Conservation (phyloP, 2,888 invertebrate genomes). For the Conus canariensis region DNA sequence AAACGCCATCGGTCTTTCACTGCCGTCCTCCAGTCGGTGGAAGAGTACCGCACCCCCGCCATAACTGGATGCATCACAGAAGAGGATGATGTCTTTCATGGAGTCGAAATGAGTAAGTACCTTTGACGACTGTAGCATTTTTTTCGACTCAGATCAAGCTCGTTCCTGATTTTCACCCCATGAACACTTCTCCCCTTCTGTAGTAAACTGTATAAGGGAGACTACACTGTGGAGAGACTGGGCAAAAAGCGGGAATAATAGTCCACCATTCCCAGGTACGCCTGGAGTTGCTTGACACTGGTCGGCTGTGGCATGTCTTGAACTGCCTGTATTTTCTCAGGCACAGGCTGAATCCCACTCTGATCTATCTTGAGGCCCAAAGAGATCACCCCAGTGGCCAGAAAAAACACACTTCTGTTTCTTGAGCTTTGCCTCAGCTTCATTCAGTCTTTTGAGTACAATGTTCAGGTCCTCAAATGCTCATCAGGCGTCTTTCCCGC, state of each 20-base stretch:
- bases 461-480: neutral
- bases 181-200: constrained; percentile 53
- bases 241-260: neutral
- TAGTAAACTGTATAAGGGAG: constrained; percentile 42
- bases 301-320: neutral
- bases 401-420: constrained; percentile 38
- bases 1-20: constrained; percentile 44
- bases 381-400: constrained; percentile 29
- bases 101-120: constrained; percentile 66
- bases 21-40: constrained; percentile 37
- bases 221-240: neutral
- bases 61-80: constrained; percentile 74
- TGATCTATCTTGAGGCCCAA: constrained; percentile 41
- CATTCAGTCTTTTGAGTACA: constrained; percentile 28
- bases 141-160: constrained; percentile 56
- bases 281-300: neutral
- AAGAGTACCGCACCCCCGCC: constrained; percentile 66
- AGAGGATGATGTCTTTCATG: constrained; percentile 63
- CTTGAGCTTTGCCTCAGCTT: constrained; percentile 34
- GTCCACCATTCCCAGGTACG: neutral
- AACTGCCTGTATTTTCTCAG: neutral
- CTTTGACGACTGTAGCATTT: constrained; percentile 45
- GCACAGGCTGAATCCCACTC: neutral
- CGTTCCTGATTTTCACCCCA: constrained; percentile 39
- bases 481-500: constrained; percentile 26